Percentiles rank a stretch among this genome's conserved stretches.
Evolutionary conservation across 2,797 vertebrate genomes (phyloP).

Genomic region (Chelmon rostratus): DNA sequence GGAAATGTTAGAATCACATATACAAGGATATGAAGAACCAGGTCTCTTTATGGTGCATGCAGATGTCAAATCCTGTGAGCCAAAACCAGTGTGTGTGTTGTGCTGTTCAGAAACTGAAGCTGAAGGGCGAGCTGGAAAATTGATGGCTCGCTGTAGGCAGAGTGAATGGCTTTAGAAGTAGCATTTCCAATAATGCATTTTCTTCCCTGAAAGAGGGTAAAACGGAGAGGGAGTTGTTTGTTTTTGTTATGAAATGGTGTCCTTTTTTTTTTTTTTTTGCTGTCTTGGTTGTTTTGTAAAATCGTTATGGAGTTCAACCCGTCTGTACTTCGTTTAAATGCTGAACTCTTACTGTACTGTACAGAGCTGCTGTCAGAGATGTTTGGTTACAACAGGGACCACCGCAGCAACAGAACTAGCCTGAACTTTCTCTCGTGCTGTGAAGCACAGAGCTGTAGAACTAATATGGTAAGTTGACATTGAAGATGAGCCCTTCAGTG

Average conservation of each 20-base stretch:
- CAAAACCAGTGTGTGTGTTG: too few relatives aligned
- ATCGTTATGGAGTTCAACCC: slow-evolving; percentile 29
- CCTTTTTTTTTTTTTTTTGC: slow-evolving; percentile 16
- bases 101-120: slow-evolving; percentile 31
- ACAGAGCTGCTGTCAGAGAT: not conserved
- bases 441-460: slow-evolving; percentile 26
- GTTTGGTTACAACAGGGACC: slow-evolving; percentile 2
- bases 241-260: slow-evolving; percentile 48
- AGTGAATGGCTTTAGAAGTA: slow-evolving; percentile 45
- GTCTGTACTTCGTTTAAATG: slow-evolving; percentile 27
- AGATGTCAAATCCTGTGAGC: not conserved
- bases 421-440: not conserved
- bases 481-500: slow-evolving; percentile 43
- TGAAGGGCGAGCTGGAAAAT: slow-evolving; percentile 50
- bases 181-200: slow-evolving; percentile 60
- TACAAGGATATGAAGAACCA: not conserved
- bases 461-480: slow-evolving; percentile 43
- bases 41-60: too few relatives aligned
- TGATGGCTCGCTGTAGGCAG: slow-evolving; percentile 48
- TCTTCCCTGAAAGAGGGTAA: slow-evolving; percentile 40
- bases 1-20: not conserved
- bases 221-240: slow-evolving; percentile 39
- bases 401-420: slow-evolving; percentile 6
- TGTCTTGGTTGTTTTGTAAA: slow-evolving; percentile 22
- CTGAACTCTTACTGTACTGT: not conserved